Base-by-base conservation (phyloP, 1,140 invertebrate species). In the Drosophila sulfurigaster region DNA sequence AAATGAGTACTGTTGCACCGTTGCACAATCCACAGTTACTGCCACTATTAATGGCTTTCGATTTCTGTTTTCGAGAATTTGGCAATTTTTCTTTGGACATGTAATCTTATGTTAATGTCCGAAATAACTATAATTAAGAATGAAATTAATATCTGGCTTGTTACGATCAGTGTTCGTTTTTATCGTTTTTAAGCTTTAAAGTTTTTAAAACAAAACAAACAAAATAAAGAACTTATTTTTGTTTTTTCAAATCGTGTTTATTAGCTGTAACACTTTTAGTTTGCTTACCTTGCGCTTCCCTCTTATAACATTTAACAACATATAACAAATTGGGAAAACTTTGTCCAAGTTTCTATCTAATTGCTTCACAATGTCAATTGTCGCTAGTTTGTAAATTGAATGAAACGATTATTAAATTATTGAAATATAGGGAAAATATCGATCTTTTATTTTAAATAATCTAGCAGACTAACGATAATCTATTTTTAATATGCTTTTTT, bases 1-100 rank as follows among this genome's bases (percentile, higher is more conserved):
- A 4, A 0, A 0, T 25, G 20, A 25, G 20, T 3, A 25, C 20
- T 25, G 59, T 35, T 54, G 13, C n/a, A 32, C 20, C 20, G 48
- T 74, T 74, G 71, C 71, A 62, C 71, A 74, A 74, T 74, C 35
- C 11, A 25, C 15, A 28, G 1, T 56, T 35, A 41, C 49, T 30
- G 30, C 10, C 46, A 46, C 35, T 25, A 13, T 69, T 57, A 51
- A 45, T 15, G 28, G 64, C 49, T 74, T 74, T 74, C 57, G 41
- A 74, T 74, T 74, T 74, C 8, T 8, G 49, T 56, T 46, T 41
- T 64, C 3, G 25, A 8, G n/a, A 41, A 68, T 74, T 74, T 51
- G 45, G 57, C 65, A 74, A 74, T 38, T 41, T 41, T 57, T 20
- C 8, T 4, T 32, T 25, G 20, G 2, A 38, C 54, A 35, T 5